Evolutionary conservation across 2,113 vertebrate species (phyloP).

Genomic region (Ochotona princeps): DNA sequence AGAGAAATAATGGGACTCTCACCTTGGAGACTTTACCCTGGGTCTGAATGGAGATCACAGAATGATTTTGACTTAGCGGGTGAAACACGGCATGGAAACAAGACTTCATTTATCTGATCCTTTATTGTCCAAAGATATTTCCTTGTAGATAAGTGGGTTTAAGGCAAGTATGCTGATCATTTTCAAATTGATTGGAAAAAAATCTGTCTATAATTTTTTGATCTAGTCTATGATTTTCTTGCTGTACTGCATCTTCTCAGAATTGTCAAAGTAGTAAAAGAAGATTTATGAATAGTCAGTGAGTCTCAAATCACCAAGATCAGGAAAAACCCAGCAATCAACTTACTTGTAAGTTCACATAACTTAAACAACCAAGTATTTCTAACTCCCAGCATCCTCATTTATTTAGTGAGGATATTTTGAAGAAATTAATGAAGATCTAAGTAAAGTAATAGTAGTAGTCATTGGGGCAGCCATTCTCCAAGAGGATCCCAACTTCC

Average conservation of each 20-base stretch:
- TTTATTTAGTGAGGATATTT: background rate
- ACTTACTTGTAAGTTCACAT: background rate
- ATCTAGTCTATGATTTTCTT: background rate
- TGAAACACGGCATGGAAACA: background rate
- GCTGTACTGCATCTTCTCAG: background rate
- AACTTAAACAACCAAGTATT: background rate
- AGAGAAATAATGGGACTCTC: background rate
- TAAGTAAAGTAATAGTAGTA: background rate
- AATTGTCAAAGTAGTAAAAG: slow-evolving; percentile 11
- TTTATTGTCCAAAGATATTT: background rate
- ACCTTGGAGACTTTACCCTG: background rate
- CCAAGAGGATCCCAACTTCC: background rate
- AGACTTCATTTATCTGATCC: background rate
- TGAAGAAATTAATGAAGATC: background rate
- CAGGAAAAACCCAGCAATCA: slow-evolving; percentile 13
- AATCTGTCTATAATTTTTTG: background rate
- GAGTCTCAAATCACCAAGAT: slow-evolving; percentile 32
- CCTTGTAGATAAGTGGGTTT: background rate
- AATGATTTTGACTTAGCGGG: background rate
- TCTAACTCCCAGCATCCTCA: background rate
- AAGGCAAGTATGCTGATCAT: background rate
- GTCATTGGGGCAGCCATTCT: background rate
- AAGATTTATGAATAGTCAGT: slow-evolving; percentile 10
- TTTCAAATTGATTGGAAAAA: background rate
- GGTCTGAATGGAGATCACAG: background rate